Conservation (phyloP, 2,113 vertebrate species). For the Podarcis cretensis region DNA sequence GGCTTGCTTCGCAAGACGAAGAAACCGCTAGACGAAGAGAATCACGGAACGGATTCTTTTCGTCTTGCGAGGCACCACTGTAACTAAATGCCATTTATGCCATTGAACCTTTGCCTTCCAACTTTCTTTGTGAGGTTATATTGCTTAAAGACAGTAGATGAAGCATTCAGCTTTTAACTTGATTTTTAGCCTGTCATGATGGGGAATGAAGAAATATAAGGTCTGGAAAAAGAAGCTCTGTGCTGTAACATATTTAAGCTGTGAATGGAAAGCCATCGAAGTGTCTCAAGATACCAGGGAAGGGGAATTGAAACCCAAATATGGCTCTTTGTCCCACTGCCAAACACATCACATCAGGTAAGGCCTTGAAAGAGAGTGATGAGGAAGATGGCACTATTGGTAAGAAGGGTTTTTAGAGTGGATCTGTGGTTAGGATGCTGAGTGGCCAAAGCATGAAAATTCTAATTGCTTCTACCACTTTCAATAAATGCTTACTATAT, state of each 20-base stretch:
- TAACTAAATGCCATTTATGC: background rate
- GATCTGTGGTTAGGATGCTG: background rate
- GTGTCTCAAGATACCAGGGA: background rate
- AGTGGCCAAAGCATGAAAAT: background rate
- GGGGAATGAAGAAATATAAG: background rate
- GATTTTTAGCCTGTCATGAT: background rate
- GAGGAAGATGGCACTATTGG: too few relatives aligned
- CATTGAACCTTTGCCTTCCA: background rate
- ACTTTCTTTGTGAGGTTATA: background rate
- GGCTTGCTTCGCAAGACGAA: too few relatives aligned
- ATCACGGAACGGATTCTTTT: too few relatives aligned
- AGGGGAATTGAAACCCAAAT: background rate
- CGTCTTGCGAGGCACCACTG: too few relatives aligned
- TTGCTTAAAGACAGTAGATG: background rate
- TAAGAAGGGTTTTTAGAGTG: background rate
- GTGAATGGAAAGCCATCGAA: background rate
- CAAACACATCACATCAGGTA: background rate
- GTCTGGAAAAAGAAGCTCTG: background rate
- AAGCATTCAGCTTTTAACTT: background rate
- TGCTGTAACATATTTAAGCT: background rate
- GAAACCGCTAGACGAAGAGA: too few relatives aligned
- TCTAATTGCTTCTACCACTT: background rate
- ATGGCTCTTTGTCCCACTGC: background rate
- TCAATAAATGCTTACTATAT: background rate
- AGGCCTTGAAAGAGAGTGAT: too few relatives aligned